phyloP scores from a whole-genome alignment of 2,113 vertebrate genomes.

The Callocephalon fimbriatum region DNA sequence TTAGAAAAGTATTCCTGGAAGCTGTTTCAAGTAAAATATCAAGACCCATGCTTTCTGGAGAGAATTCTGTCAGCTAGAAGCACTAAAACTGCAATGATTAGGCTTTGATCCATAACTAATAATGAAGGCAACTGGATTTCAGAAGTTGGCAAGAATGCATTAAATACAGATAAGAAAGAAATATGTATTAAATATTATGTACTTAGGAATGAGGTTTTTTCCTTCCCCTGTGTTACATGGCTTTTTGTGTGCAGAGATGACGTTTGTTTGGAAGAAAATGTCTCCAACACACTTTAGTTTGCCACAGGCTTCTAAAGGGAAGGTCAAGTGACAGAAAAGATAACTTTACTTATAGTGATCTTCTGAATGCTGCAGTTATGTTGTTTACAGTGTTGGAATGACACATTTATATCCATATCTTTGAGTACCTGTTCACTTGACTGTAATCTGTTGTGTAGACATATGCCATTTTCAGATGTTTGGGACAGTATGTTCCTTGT shows the following conservation, averaged over 20 bases:
- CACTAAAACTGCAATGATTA: neutral
- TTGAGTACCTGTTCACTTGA: neutral
- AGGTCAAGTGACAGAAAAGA: neutral
- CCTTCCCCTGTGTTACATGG: neutral
- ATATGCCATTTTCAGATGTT: neutral
- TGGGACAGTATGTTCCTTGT: neutral
- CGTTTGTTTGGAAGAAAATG: neutral
- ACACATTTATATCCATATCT: neutral
- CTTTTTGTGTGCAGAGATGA: neutral
- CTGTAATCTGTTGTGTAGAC: neutral
- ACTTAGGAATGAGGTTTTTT: neutral
- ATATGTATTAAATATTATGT: neutral
- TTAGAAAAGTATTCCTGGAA: neutral
- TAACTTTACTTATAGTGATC: neutral
- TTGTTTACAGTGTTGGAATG: neutral
- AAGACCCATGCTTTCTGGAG: neutral
- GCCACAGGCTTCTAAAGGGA: neutral
- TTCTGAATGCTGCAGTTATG: fast-evolving
- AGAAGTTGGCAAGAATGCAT: neutral
- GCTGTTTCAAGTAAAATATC: neutral
- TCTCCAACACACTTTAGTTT: neutral
- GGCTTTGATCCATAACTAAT: neutral
- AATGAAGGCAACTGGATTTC: neutral
- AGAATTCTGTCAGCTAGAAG: neutral
- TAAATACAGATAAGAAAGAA: neutral